phyloP scores from a whole-genome alignment of 2,113 vertebrate genomes.

The Enhydra lutris region DNA sequence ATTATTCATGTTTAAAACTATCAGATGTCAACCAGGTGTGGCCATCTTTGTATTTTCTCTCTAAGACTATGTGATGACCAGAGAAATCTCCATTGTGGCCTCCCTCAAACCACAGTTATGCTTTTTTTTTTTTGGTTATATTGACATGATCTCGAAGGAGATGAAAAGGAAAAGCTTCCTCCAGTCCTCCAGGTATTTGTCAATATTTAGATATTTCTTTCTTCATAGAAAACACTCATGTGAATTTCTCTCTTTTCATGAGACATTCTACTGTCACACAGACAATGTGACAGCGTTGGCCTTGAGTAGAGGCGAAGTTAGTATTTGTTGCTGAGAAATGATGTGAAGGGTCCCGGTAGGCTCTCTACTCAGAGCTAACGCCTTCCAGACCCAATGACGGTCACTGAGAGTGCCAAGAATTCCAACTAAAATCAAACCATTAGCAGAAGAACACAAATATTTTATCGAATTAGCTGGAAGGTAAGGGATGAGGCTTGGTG shows the following conservation, averaged over 20 bases:
- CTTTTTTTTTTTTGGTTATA: not conserved
- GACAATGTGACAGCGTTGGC: not conserved
- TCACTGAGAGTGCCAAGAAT: not conserved
- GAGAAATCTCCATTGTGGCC: not conserved
- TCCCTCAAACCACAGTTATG: not conserved
- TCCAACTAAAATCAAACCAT: not conserved
- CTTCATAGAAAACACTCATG: not conserved
- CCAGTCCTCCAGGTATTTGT: not conserved
- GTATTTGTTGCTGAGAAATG: not conserved
- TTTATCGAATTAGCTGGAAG: not conserved
- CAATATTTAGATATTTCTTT: not conserved
- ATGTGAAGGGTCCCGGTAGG: not conserved
- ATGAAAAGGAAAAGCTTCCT: not conserved
- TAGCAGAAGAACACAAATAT: not conserved
- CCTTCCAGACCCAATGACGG: not conserved
- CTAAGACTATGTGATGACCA: not conserved
- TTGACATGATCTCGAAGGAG: not conserved
- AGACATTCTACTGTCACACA: not conserved
- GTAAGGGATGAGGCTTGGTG: rapidly evolving
- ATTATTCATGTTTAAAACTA: not conserved
- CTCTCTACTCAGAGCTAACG: not conserved
- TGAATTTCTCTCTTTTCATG: not conserved
- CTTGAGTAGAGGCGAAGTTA: not conserved
- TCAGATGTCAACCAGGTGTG: not conserved
- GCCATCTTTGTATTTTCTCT: not conserved